Conservation (phyloP, 2,888 invertebrate species). For the Aricia artaxerxes region DNA sequence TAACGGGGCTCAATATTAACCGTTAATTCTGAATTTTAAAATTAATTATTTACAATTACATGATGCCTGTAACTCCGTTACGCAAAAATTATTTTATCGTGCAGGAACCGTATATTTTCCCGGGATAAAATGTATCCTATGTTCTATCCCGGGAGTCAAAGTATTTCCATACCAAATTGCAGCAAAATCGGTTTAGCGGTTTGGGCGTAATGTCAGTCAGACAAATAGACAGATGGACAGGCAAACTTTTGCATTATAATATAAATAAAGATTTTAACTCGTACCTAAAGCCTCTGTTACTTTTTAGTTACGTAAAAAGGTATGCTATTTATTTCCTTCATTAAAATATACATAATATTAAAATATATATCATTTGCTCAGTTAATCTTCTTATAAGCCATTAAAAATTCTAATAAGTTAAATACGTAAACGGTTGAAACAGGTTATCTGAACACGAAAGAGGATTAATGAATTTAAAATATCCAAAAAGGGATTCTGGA, state of each 20-base stretch:
- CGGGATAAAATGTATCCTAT: too few species aligned
- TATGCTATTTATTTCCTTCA: too few species aligned
- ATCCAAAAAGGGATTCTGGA: not conserved
- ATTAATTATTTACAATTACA: not conserved
- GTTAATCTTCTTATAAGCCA: not conserved
- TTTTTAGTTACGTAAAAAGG: too few species aligned
- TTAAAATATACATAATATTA: too few species aligned
- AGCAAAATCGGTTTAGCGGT: too few species aligned
- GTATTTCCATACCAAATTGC: too few species aligned
- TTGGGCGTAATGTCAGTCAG: too few species aligned
- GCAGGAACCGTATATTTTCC: too few species aligned
- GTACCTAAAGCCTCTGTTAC: not conserved
- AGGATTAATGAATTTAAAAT: constrained; percentile 15
- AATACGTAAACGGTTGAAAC: not conserved
- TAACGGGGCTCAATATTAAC: not conserved
- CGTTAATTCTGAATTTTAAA: not conserved
- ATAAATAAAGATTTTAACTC: not conserved
- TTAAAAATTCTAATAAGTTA: constrained; percentile 2
- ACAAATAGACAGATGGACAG: too few species aligned
- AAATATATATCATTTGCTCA: not conserved
- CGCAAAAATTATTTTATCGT: too few species aligned
- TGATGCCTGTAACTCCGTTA: not conserved
- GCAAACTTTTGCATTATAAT: too few species aligned
- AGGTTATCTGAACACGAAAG: not conserved
- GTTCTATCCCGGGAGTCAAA: too few species aligned